These are phyloP conservation scores for Channallabes apus DNA, from an alignment of 2,797 vertebrate genomes.

Conservation along the genomic window DNA sequence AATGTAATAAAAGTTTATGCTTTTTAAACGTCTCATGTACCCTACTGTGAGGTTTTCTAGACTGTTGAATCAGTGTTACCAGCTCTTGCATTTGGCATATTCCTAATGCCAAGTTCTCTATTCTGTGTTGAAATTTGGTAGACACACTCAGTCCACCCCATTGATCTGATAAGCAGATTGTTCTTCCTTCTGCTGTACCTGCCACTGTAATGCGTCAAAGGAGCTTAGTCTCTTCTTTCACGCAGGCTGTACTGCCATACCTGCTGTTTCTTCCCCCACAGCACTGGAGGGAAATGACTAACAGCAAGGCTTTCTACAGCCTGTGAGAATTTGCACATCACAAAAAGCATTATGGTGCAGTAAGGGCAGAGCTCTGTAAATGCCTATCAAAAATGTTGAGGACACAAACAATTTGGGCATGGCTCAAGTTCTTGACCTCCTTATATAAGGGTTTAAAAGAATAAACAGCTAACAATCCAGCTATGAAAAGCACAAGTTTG, in stretches of 20 bases:
- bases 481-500: neutral
- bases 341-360: neutral
- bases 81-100: too few relatives aligned
- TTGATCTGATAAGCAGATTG: neutral
- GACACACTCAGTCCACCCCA: neutral
- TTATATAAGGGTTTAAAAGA: neutral
- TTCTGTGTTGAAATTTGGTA: too few relatives aligned
- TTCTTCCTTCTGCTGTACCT: neutral
- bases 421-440: neutral
- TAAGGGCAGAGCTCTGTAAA: neutral
- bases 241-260: neutral
- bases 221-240: neutral
- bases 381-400: neutral
- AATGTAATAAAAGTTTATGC: too few relatives aligned
- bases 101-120: too few relatives aligned
- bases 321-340: neutral
- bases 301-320: neutral
- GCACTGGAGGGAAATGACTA: neutral
- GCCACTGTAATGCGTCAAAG: neutral
- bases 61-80: neutral
- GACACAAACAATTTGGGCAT: neutral
- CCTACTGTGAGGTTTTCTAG: too few relatives aligned
- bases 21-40: too few relatives aligned
- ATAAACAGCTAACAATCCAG: neutral
- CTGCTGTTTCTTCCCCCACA: neutral